A percentile compares a stretch with the other conserved stretches of the same genome.
Conservation (phyloP, 2,888 invertebrate genomes). For the Rapana venosa region DNA sequence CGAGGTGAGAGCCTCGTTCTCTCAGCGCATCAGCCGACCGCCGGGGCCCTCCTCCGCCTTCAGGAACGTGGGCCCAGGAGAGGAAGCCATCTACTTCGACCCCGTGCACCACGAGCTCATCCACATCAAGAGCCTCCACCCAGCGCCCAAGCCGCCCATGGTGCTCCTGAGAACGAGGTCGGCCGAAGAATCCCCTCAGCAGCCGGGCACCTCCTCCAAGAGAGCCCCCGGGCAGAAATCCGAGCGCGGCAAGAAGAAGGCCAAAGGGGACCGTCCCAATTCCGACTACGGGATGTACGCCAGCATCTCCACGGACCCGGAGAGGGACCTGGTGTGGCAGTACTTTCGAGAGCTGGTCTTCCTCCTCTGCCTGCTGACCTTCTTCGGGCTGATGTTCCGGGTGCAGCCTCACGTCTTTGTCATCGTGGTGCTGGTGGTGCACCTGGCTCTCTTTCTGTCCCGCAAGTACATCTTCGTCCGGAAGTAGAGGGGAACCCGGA, state of each 20-base stretch:
- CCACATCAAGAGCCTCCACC: neutral
- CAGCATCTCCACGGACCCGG: slow-evolving; percentile 27
- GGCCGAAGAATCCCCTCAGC: neutral
- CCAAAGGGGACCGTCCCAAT: neutral
- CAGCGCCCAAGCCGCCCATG: neutral
- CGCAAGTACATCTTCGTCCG: slow-evolving; percentile 26
- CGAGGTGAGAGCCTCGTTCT: neutral
- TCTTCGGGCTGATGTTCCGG: slow-evolving; percentile 30
- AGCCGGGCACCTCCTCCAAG: neutral
- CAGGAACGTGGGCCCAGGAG: neutral
- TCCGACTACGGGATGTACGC: neutral
- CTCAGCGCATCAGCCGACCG: neutral
- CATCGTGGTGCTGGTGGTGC: slow-evolving; percentile 6
- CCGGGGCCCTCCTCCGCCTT: neutral
- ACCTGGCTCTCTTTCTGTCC: slow-evolving; percentile 4
- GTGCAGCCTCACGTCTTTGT: slow-evolving; percentile 37
- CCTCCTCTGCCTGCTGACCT: slow-evolving; percentile 35
- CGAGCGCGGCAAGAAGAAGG: neutral
- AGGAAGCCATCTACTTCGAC: slow-evolving; percentile 26
- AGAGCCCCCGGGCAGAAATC: neutral
- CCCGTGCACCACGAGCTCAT: slow-evolving; percentile 9
- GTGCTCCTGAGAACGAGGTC: neutral
- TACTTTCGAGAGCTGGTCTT: slow-evolving; percentile 36
- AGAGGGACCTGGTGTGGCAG: slow-evolving; percentile 20
- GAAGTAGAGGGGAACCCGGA: neutral